Conservation (phyloP, 2,888 invertebrate species). For the Eupithecia vulgata region DNA sequence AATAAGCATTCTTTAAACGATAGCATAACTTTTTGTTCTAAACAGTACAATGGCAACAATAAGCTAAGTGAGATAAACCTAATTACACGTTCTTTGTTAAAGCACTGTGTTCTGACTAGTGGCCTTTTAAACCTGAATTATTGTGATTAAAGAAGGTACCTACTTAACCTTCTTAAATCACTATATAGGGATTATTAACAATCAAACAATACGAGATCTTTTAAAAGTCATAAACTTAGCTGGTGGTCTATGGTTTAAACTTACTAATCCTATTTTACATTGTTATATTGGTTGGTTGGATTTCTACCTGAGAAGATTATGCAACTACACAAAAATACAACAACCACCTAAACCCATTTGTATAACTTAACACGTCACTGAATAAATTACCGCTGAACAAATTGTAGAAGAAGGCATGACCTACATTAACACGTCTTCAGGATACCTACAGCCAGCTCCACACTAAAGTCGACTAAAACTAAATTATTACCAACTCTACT, state of each 20-base stretch:
- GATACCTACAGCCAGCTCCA: constrained; percentile 43
- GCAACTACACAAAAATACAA: constrained; percentile 35
- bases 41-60: constrained; percentile 32
- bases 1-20: neutral
- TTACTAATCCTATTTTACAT: constrained; percentile 10
- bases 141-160: too few species aligned
- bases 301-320: constrained; percentile 50
- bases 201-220: constrained; percentile 8
- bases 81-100: constrained; percentile 31
- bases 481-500: constrained; percentile 72
- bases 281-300: constrained; percentile 12
- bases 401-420: constrained; percentile 57
- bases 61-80: constrained; percentile 34
- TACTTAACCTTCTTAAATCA: constrained; percentile 18
- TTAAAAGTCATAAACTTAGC: constrained; percentile 38
- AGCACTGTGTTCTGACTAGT: constrained; percentile 19
- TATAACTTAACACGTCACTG: constrained; percentile 53
- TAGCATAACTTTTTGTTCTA: constrained; percentile 20
- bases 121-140: constrained; percentile 22
- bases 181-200: constrained; percentile 25
- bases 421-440: constrained; percentile 51
- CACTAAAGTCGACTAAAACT: constrained; percentile 57
- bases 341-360: constrained; percentile 44
- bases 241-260: constrained; percentile 37
- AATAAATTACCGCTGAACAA: constrained; percentile 53